phyloP scores from a whole-genome alignment of 2,888 invertebrate genomes.

The Papilio elwesi region DNA sequence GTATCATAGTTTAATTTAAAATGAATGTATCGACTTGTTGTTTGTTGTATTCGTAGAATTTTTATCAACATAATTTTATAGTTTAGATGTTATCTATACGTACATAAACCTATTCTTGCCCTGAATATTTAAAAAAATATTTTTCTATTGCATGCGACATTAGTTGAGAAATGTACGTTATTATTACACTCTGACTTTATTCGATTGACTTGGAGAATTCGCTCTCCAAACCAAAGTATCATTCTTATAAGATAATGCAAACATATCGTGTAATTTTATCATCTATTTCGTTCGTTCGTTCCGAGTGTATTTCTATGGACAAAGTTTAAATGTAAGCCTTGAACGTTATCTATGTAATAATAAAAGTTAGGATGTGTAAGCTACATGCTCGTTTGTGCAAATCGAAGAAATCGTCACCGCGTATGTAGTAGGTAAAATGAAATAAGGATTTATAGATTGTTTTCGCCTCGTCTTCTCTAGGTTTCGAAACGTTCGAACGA shows the following conservation, averaged over 20 bases:
- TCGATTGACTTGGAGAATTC: neutral
- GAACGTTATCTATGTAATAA: neutral
- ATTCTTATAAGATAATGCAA: neutral
- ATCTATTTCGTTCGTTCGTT: neutral
- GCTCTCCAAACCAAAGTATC: neutral
- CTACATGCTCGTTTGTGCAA: too few relatives aligned
- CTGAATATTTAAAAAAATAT: neutral
- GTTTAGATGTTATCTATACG: neutral
- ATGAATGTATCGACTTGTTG: neutral
- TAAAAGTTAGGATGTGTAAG: too few relatives aligned
- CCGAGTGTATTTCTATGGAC: neutral
- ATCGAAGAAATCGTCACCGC: too few relatives aligned
- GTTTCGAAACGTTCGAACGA: too few relatives aligned
- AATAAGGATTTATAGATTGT: too few relatives aligned
- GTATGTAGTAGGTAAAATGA: neutral
- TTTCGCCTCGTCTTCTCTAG: too few relatives aligned
- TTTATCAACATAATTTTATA: neutral
- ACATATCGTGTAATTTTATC: neutral
- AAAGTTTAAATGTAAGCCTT: neutral
- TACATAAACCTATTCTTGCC: neutral
- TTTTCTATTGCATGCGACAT: neutral
- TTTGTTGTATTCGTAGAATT: neutral
- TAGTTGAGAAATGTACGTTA: neutral
- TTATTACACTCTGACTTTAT: neutral
- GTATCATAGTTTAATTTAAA: too few relatives aligned